Evolutionary conservation across 2,113 vertebrate species (phyloP), one percentile per base, ranked within the genome.

Genomic region (Pseudorasbora parva): DNA sequence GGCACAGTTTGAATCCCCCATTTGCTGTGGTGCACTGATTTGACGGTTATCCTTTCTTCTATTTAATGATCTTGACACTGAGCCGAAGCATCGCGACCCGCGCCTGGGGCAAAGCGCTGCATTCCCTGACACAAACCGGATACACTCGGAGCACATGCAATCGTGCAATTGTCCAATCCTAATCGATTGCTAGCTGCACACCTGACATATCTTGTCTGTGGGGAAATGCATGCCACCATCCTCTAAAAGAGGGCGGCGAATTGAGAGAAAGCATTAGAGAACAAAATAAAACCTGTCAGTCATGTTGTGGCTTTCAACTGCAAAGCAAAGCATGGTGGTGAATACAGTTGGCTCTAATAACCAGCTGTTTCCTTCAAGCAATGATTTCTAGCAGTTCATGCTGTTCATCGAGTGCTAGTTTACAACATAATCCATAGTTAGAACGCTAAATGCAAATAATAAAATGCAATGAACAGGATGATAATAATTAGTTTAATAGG

Each of bases 11-110:
- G 59, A 66, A 79, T 66, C 59, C 59, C 8, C 43, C 25, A 79
- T 79, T 66, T 79, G 59, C 59, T 51, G 59, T 51, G 78, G 21
- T 49, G 57, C 19, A 79, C 59, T 79, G 59, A 79, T 79, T 64
- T 79, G 47, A 74, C 43, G 9, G 57, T 51, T 75, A 77, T 78
- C 74, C 47, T 75, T 75, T 74, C 62, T 68, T 82, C 71, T 74
- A 30, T 82, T 62, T 82, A 85, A 82, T 77, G 84, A 54, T 80
- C 71, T 75, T 68, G 84, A 81, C 47, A 75, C 15, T 68, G 78
- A 82, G 78, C 71, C 25, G 60, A 23, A 30, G 57, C 78, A 33
- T 74, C 11, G 49, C n/a, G 71, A 77, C 71, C 57, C 30, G 9
- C 1, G 12, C 43, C 41, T 23, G 23, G 73, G 47, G 78, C 69